Evolutionary conservation across 2,888 invertebrate species (phyloP).

Genomic region (Lepidochrysops patricia): DNA sequence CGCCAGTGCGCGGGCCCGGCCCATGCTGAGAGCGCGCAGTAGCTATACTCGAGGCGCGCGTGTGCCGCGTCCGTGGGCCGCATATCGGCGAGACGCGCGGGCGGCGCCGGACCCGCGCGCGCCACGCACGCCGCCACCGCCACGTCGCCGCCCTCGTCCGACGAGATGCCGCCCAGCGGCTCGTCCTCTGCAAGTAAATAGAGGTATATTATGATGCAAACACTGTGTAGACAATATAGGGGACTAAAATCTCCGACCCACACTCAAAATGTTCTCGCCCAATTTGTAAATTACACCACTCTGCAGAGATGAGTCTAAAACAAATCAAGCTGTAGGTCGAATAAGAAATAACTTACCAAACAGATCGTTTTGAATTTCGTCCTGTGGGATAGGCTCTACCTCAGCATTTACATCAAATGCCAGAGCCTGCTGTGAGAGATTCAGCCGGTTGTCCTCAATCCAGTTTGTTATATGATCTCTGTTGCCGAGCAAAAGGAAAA

Average conservation of each 20-base stretch:
- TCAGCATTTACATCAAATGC: slow-evolving; percentile 79
- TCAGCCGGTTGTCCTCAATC: slow-evolving; percentile 59
- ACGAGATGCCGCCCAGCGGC: slow-evolving; percentile 58
- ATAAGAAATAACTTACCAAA: slow-evolving; percentile 37
- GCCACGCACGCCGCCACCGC: slow-evolving; percentile 41
- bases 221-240: no score
- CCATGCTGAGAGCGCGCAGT: slow-evolving; percentile 78
- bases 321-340: no score
- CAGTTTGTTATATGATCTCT: slow-evolving; percentile 53
- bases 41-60: slow-evolving; percentile 80
- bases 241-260: no score
- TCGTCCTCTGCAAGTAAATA: slow-evolving; percentile 45
- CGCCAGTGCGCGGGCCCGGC: slow-evolving; percentile 91
- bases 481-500: slow-evolving; percentile 3
- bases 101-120: slow-evolving; percentile 29
- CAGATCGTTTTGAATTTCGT: slow-evolving; percentile 57
- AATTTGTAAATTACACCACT: no score
- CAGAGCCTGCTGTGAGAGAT: slow-evolving; percentile 71
- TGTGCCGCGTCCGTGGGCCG: slow-evolving; percentile 65
- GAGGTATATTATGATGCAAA: no score
- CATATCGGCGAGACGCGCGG: slow-evolving; percentile 67
- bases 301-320: no score
- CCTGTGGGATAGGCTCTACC: slow-evolving; percentile 72
- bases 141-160: slow-evolving; percentile 61
- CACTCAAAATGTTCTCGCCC: no score